Evolutionary conservation across 2,113 vertebrate genomes (phyloP).

Genomic region (Cynopterus brachyotis): DNA sequence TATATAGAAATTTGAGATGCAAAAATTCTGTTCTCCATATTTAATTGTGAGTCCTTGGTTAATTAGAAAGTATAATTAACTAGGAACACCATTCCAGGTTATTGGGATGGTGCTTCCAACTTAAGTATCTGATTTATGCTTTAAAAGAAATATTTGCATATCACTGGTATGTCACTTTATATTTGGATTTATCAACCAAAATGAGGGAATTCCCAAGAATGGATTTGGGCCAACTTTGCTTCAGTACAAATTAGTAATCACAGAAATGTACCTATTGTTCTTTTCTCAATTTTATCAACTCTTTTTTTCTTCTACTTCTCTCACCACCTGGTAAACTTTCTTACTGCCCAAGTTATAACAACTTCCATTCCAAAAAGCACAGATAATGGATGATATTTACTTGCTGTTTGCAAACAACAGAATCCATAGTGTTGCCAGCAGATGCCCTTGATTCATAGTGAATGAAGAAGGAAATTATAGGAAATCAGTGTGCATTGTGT

Average conservation of each 20-base stretch:
- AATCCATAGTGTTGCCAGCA: conserved; percentile 70
- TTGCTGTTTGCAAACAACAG: conserved; percentile 77
- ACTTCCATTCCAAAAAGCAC: conserved; percentile 67
- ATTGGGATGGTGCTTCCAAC: neutral
- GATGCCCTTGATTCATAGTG: conserved; percentile 75
- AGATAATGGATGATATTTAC: conserved; percentile 76
- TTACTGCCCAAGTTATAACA: conserved; percentile 65
- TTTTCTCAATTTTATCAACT: conserved; percentile 53
- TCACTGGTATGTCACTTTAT: neutral
- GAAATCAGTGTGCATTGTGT: conserved; percentile 74
- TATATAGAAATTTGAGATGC: neutral
- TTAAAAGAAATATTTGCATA: neutral
- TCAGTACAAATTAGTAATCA: conserved; percentile 27
- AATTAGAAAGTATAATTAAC: neutral
- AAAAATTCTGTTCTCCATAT: conserved; percentile 22
- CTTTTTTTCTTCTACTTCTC: conserved; percentile 34
- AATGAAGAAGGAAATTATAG: conserved; percentile 73
- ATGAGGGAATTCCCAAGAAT: neutral
- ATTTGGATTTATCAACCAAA: neutral
- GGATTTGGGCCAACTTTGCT: neutral
- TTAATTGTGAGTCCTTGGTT: neutral
- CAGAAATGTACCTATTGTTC: conserved; percentile 6
- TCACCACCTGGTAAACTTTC: conserved; percentile 55
- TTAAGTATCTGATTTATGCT: conserved; percentile 8
- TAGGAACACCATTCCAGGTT: conserved; percentile 3